Conservation (phyloP, 2,797 vertebrate species). For the Diglossa cyanea region DNA sequence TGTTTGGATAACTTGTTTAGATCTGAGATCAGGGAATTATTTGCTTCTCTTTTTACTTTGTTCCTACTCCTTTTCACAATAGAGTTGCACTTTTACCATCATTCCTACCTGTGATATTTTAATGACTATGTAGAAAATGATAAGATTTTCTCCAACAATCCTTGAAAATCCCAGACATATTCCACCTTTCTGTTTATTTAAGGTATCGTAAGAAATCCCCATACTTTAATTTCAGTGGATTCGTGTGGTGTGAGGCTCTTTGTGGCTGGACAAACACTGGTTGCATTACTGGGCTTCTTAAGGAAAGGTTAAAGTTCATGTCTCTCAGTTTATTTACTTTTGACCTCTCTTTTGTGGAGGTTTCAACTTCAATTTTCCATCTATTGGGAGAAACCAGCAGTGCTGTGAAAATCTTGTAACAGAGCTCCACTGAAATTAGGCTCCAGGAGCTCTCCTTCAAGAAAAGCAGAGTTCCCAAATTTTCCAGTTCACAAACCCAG, state of each 20-base stretch:
- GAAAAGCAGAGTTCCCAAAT: background rate
- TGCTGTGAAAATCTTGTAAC: background rate
- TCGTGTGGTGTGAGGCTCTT: background rate
- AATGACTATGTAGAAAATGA: background rate
- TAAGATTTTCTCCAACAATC: background rate
- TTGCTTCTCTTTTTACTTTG: background rate
- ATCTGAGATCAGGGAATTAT: background rate
- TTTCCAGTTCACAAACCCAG: background rate
- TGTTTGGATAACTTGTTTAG: background rate
- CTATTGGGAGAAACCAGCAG: background rate
- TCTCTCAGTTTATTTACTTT: background rate
- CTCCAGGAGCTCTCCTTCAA: background rate
- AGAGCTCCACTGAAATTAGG: background rate
- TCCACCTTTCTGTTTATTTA: background rate
- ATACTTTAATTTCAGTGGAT: background rate
- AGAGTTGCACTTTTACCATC: background rate
- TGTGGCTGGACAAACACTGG: background rate
- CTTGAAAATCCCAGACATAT: background rate
- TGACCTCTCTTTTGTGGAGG: background rate
- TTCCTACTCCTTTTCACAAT: background rate
- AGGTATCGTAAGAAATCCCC: background rate
- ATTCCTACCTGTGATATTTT: background rate
- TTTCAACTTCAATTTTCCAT: background rate
- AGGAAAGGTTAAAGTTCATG: background rate
- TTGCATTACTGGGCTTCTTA: background rate